Evolutionary conservation across 2,888 invertebrate species (phyloP), one percentile per base, ranked within the genome.

Genomic region (Cremastobaeus sp.): DNA sequence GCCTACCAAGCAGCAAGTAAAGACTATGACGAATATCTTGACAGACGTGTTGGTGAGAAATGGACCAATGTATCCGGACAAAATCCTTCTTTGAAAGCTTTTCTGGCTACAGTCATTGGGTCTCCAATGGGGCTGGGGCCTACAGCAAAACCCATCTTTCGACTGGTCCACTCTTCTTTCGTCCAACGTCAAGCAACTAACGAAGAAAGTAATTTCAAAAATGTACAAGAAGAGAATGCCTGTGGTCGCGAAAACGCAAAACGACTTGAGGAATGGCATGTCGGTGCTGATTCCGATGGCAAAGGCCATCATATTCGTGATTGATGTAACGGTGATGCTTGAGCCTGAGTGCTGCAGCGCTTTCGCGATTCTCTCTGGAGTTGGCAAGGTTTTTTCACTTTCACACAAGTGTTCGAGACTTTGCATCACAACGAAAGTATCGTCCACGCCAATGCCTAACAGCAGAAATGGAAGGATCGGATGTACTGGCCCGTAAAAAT

Each of bases 261-360:
- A 90, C 0, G 89, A 89, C 65, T 86, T 84, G 5, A 90, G 82
- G 14, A 89, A 89, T 1, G 90, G 90, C 83, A 90, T 88, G 6
- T 87, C 88, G n/a, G 90, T 89, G 1, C 88, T 86, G 8, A 89
- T 86, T 1, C 90, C 90, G 25, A 90, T 88, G 6, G 86, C 88
- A 74, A 90, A 90, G 3, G 89, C 90, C 3, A 88, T 84, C 34
- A 89, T 84, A 72, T 90, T 89, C 2, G 90, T 90, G 17, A 89
- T 79, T 4, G 90, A 89, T 0, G 90, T 90, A 3, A 89, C 88
- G 0, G 89, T 89, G 55, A 90, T 88, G 11, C 68, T 75, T 0
- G 18, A 74, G 48, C 90, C 90, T 28, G 90, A 88, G 47, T 89
- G 87, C 48, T 86, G 84, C 25, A 89, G 76, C 14, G 88, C 79